Evolutionary conservation across 2,113 vertebrate genomes (phyloP).

Genomic region (Podilymbus podiceps): DNA sequence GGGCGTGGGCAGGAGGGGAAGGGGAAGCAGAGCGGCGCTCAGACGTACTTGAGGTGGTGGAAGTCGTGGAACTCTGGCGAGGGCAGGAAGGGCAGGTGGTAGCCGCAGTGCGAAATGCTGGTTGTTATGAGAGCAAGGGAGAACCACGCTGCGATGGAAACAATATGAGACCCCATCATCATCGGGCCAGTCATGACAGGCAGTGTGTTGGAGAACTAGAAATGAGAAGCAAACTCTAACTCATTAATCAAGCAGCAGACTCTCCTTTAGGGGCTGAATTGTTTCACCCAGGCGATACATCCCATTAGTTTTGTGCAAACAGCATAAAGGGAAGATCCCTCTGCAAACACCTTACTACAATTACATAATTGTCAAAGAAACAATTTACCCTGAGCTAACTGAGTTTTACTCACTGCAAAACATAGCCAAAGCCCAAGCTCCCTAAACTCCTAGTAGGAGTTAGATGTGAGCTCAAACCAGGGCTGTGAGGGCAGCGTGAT

Average conservation of each 20-base stretch:
- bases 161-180: constrained; percentile 84
- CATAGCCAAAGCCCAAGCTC: background rate
- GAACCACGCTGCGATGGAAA: constrained; percentile 83
- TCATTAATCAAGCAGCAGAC: background rate
- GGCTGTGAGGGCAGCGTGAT: background rate
- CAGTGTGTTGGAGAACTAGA: constrained; percentile 86
- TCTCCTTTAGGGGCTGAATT: background rate
- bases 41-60: constrained; percentile 90
- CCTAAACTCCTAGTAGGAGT: background rate
- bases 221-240: background rate
- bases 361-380: background rate
- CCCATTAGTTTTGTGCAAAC: background rate
- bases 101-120: constrained; percentile 90
- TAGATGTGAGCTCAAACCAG: rapidly evolving
- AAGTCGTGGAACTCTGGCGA: constrained; percentile 95
- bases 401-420: background rate
- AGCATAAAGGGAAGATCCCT: background rate
- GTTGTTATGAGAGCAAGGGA: constrained; percentile 81
- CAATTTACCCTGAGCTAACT: background rate
- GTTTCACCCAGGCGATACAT: background rate
- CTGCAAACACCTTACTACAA: background rate
- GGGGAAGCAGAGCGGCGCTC: background rate
- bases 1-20: background rate
- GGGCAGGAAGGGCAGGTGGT: constrained; percentile 92
- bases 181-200: constrained; percentile 81